phyloP scores from a whole-genome alignment of 2,113 vertebrate genomes.

The Toxotes jaculatrix region DNA sequence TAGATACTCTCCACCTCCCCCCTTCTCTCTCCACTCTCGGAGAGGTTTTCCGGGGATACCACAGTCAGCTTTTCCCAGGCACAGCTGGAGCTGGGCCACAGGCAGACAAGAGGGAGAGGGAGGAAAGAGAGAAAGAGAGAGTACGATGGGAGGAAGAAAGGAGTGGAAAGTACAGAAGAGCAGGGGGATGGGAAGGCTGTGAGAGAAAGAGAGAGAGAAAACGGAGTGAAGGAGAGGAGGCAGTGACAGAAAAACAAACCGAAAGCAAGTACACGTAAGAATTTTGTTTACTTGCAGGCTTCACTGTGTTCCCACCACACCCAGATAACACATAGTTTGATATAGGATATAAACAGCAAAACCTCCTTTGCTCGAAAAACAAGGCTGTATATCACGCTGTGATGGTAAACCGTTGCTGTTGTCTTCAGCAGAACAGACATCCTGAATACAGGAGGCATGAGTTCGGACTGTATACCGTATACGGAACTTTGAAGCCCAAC shows the following conservation, averaged over 20 bases:
- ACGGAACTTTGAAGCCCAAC: not conserved
- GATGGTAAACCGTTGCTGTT: constrained; percentile 29
- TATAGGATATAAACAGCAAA: constrained; percentile 46
- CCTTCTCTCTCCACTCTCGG: constrained; percentile 22
- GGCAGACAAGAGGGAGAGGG: constrained; percentile 16
- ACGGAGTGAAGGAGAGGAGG: not conserved
- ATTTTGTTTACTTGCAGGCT: constrained; percentile 64
- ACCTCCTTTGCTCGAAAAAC: constrained; percentile 27
- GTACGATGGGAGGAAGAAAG: constrained; percentile 10
- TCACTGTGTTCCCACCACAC: constrained; percentile 67
- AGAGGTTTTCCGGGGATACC: constrained; percentile 75
- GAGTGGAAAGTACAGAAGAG: constrained; percentile 36
- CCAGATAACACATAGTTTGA: constrained; percentile 71
- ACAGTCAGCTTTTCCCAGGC: constrained; percentile 79
- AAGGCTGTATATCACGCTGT: constrained; percentile 37
- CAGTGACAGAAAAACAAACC: constrained; percentile 41
- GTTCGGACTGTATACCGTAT: constrained; percentile 7
- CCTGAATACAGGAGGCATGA: constrained; percentile 12
- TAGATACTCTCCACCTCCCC: constrained; percentile 42
- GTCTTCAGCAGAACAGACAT: constrained; percentile 11
- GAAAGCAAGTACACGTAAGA: constrained; percentile 34
- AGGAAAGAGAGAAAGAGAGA: constrained; percentile 9
- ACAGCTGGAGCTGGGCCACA: constrained; percentile 63
- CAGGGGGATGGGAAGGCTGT: not conserved
- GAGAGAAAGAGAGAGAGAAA: constrained; percentile 8